Conservation (phyloP, 2,113 vertebrate genomes). For the Plestiodon gilberti region DNA sequence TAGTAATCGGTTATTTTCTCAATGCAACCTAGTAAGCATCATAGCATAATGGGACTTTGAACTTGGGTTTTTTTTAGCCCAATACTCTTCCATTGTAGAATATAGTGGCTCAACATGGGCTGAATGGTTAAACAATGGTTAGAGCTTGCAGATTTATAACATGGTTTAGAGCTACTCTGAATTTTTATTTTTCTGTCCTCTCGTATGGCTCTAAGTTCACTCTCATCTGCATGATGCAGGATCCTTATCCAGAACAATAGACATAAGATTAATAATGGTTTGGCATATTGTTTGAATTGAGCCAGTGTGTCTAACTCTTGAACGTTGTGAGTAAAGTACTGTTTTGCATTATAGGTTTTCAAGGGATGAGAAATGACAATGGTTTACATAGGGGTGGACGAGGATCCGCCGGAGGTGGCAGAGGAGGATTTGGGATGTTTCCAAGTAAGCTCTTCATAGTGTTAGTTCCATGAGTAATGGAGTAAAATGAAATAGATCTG, state of each 20-base stretch:
- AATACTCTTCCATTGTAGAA: background rate
- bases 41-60: background rate
- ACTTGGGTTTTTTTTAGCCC: background rate
- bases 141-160: too few relatives aligned
- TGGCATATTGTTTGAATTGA: background rate
- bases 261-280: too few relatives aligned
- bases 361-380: conserved; percentile 39
- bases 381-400: conserved; percentile 43
- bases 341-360: conserved; percentile 53
- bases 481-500: background rate
- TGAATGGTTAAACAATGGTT: too few relatives aligned
- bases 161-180: background rate
- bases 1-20: background rate
- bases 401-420: conserved; percentile 54
- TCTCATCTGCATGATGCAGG: too few relatives aligned
- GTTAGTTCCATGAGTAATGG: background rate
- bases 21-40: background rate
- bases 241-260: too few relatives aligned
- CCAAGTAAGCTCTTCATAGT: conserved; percentile 53
- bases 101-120: too few relatives aligned
- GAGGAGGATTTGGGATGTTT: conserved; percentile 50
- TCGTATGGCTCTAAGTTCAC: too few relatives aligned
- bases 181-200: background rate
- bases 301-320: background rate
- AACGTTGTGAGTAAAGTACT: background rate